phyloP scores from a whole-genome alignment of 1,140 invertebrate genomes.

The Sarcophaga peregrina region DNA sequence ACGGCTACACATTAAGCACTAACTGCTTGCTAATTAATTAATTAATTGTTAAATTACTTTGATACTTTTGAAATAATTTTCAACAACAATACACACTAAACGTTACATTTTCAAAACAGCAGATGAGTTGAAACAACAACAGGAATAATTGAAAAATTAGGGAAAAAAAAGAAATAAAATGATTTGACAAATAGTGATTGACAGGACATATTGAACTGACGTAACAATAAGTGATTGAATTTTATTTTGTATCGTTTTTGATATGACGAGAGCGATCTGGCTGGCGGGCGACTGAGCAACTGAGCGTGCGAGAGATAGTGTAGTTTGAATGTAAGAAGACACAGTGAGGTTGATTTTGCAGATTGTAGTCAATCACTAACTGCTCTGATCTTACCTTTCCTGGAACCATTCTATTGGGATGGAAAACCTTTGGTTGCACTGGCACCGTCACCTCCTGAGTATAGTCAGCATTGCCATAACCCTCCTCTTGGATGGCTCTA shows the following conservation, averaged over 20 bases:
- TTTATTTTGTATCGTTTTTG: background rate
- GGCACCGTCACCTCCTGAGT: constrained; percentile 74
- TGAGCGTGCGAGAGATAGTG: background rate
- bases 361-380: constrained; percentile 10
- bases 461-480: constrained; percentile 67
- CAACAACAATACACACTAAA: background rate
- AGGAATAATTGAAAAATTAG: background rate
- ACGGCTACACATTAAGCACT: constrained; percentile 1
- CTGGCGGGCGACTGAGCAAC: too few species aligned
- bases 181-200: constrained; percentile 15
- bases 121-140: background rate
- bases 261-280: background rate
- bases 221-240: constrained; percentile 15
- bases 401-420: constrained; percentile 71
- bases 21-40: background rate
- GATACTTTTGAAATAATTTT: background rate
- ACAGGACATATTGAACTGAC: constrained; percentile 5
- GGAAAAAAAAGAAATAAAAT: background rate
- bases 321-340: background rate
- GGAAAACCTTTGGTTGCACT: constrained; percentile 79
- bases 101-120: background rate
- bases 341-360: background rate
- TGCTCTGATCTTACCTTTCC: constrained; percentile 69
- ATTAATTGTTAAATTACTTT: background rate
- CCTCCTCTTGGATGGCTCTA: constrained; percentile 83